Percentiles rank a stretch among this genome's conserved stretches.
Evolutionary conservation across 2,888 invertebrate species (phyloP).

Genomic region (Polyploca ridens): DNA sequence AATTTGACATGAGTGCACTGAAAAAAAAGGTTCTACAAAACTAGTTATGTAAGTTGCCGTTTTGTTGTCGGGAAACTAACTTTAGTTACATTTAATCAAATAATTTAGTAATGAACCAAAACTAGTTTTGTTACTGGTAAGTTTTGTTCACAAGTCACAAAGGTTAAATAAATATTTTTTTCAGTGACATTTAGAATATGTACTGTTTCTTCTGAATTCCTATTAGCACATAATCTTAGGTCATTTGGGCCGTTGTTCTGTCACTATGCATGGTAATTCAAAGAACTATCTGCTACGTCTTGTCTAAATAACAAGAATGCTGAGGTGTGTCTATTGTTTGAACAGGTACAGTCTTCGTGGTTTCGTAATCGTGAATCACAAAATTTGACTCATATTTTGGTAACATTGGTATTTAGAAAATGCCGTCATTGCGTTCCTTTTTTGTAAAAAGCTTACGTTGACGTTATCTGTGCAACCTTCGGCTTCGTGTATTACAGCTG

Average conservation of each 20-base stretch:
- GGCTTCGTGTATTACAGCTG: constrained; percentile 10
- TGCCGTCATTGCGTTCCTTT: neutral
- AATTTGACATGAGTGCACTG: neutral
- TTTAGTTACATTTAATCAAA: too few relatives aligned
- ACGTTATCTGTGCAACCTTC: constrained; percentile 11
- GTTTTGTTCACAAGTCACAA: too few relatives aligned
- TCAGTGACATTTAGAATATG: neutral
- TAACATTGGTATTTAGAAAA: constrained; percentile 7
- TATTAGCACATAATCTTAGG: neutral
- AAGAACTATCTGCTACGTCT: neutral
- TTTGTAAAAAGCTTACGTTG: neutral
- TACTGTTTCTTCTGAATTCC: neutral
- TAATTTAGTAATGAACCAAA: too few relatives aligned
- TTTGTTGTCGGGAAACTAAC: too few relatives aligned
- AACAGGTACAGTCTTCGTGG: neutral
- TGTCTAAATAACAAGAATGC: neutral
- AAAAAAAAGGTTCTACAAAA: too few relatives aligned
- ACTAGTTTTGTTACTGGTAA: too few relatives aligned
- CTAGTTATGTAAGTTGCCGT: too few relatives aligned
- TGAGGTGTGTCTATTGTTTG: neutral
- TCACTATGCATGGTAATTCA: neutral
- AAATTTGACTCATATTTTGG: constrained; percentile 9
- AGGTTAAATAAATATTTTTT: too few relatives aligned
- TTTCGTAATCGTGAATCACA: neutral
- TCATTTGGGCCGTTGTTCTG: neutral